Conservation (phyloP, 2,888 invertebrate species). For the Scaptomyza reducta region DNA sequence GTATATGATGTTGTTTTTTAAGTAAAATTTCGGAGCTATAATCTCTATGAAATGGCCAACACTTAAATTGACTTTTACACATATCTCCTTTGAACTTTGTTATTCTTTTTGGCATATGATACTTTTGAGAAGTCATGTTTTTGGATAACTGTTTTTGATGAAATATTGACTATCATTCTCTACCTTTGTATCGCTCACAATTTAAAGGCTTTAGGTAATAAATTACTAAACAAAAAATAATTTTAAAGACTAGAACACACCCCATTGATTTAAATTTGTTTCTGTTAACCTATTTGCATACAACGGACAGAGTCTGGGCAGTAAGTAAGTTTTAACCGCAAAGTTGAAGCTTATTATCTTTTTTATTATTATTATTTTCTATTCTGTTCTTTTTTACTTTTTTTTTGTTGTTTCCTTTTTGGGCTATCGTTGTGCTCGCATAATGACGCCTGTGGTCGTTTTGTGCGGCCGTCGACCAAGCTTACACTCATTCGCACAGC, state of each 20-base stretch:
- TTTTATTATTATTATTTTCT: slow-evolving; percentile 8
- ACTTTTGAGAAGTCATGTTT: no score
- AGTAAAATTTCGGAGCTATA: no score
- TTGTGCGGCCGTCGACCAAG: slow-evolving; percentile 49
- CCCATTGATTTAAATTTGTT: neutral
- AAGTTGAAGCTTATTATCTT: slow-evolving; percentile 3
- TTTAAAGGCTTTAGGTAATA: no score
- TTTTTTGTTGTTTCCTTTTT: slow-evolving; percentile 4
- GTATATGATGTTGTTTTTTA: no score
- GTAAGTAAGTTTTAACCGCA: neutral
- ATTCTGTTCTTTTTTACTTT: neutral
- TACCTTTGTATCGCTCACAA: no score
- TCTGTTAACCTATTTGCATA: neutral
- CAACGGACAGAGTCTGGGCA: slow-evolving; percentile 11
- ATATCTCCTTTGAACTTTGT: no score
- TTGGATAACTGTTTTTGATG: no score
- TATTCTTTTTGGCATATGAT: no score
- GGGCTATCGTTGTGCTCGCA: slow-evolving; percentile 27
- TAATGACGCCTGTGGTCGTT: slow-evolving; percentile 73
- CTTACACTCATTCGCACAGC: slow-evolving; percentile 71
- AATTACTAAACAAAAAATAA: no score
- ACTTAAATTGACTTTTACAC: no score
- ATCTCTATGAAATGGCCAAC: no score
- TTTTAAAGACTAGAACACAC: neutral
- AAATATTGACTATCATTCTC: no score